Conservation (phyloP, 2,888 invertebrate genomes). For the Phalangium opilio region DNA sequence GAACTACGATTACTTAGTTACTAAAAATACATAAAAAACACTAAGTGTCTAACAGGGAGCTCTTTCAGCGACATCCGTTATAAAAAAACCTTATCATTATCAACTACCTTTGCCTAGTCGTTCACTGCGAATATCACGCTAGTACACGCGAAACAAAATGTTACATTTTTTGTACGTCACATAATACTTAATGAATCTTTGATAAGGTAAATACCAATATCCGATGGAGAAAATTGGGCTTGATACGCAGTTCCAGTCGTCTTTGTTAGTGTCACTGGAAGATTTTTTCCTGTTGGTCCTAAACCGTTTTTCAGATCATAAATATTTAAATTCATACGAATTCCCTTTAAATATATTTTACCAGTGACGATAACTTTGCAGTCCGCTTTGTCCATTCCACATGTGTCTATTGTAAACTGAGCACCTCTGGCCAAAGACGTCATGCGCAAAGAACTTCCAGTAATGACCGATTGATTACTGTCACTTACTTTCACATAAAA, state of each 20-base stretch:
- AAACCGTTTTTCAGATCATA: background rate
- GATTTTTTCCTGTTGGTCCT: constrained; percentile 62
- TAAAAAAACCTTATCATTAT: too few relatives aligned
- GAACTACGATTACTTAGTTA: too few relatives aligned
- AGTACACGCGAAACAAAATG: too few relatives aligned
- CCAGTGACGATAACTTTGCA: constrained; percentile 22
- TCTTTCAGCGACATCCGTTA: too few relatives aligned
- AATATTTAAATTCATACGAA: background rate
- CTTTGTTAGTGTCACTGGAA: constrained; percentile 52
- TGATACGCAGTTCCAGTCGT: constrained; percentile 48
- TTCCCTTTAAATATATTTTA: constrained; percentile 11
- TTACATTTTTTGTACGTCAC: too few relatives aligned
- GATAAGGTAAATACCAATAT: constrained; percentile 44
- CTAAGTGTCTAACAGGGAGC: too few relatives aligned
- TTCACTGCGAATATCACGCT: too few relatives aligned
- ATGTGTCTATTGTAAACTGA: constrained; percentile 42
- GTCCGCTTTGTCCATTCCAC: constrained; percentile 27
- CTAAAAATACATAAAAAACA: too few relatives aligned
- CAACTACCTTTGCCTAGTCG: too few relatives aligned
- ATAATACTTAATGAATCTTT: too few relatives aligned
- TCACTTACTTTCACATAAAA: constrained; percentile 71
- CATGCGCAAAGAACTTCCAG: constrained; percentile 51
- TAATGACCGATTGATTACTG: constrained; percentile 46
- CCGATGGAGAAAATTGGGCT: constrained; percentile 63
- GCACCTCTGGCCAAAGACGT: constrained; percentile 51